Evolutionary conservation across 2,113 vertebrate genomes (phyloP).

Genomic region (Trogon melanurus): DNA sequence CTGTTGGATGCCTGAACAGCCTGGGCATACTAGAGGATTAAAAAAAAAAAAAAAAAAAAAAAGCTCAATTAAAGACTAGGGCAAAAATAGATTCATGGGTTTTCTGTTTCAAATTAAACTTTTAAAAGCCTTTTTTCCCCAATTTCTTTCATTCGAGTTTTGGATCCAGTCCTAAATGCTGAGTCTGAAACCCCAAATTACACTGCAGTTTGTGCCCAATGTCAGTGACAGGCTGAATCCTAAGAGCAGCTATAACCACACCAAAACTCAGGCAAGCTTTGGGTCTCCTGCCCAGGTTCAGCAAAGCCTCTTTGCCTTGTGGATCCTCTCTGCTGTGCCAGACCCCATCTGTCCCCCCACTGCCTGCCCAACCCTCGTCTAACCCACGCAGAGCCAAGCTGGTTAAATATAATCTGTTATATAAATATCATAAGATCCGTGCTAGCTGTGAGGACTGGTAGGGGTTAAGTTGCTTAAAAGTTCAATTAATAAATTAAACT

Average conservation of each 20-base stretch:
- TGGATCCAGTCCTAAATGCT: constrained; percentile 13
- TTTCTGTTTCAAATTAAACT: constrained; percentile 60
- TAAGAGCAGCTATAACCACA: not conserved
- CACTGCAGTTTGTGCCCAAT: not conserved
- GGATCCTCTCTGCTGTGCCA: not conserved
- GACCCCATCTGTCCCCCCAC: not conserved
- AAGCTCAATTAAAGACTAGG: constrained; percentile 1
- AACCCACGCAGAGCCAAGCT: not conserved
- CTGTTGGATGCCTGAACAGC: constrained; percentile 12
- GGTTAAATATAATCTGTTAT: not conserved
- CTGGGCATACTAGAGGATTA: not conserved
- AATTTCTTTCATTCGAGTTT: constrained; percentile 12
- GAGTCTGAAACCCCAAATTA: constrained; percentile 35
- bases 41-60: not conserved
- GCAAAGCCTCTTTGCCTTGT: not conserved
- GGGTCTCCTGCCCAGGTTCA: not conserved
- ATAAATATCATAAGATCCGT: not conserved
- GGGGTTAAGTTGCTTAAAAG: not conserved
- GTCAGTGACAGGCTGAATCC: not conserved
- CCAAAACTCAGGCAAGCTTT: not conserved
- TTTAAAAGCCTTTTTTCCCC: constrained; percentile 34
- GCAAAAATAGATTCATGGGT: constrained; percentile 18
- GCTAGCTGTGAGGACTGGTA: not conserved
- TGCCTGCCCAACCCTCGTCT: not conserved
- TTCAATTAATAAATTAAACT: constrained; percentile 39